Conservation (phyloP, 2,888 invertebrate species). For the Microdon myrmicae region DNA sequence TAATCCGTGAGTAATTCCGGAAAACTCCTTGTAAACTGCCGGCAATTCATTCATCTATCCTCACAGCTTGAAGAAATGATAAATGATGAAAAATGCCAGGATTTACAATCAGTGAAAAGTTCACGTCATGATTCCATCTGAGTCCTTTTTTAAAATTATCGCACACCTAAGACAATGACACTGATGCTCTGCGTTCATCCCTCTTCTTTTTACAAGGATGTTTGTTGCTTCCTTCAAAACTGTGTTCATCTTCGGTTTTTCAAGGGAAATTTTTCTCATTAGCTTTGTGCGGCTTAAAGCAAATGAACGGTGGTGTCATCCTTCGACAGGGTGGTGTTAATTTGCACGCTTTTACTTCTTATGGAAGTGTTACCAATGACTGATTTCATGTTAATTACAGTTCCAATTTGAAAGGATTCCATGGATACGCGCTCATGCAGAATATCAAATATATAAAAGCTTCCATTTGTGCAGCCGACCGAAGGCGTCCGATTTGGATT, state of each 20-base stretch:
- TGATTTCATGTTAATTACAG: constrained; percentile 45
- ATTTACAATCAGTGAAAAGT: constrained; percentile 63
- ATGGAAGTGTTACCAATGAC: constrained; percentile 31
- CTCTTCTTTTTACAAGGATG: no score
- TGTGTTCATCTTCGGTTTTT: no score
- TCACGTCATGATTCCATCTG: constrained; percentile 50
- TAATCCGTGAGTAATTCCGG: constrained; percentile 43
- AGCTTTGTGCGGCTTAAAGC: constrained; percentile 30
- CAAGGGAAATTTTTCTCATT: constrained; percentile 38
- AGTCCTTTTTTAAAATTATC: constrained; percentile 43
- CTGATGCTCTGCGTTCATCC: constrained; percentile 10
- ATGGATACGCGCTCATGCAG: constrained; percentile 29
- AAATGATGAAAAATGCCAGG: constrained; percentile 67
- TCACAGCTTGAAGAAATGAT: constrained; percentile 60
- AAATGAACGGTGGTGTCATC: constrained; percentile 20
- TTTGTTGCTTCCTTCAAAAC: no score
- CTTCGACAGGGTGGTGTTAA: constrained; percentile 21
- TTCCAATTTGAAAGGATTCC: constrained; percentile 44
- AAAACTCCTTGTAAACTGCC: constrained; percentile 43
- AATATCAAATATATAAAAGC: constrained; percentile 19
- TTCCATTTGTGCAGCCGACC: background rate
- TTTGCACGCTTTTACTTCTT: constrained; percentile 33
- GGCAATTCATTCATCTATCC: constrained; percentile 32
- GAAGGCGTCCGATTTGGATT: constrained; percentile 16
- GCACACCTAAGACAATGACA: constrained; percentile 28